A percentile compares a stretch with the other conserved stretches of the same genome.
phyloP scores from a whole-genome alignment of 2,113 vertebrate genomes.

The Gopherus evgoodei region DNA sequence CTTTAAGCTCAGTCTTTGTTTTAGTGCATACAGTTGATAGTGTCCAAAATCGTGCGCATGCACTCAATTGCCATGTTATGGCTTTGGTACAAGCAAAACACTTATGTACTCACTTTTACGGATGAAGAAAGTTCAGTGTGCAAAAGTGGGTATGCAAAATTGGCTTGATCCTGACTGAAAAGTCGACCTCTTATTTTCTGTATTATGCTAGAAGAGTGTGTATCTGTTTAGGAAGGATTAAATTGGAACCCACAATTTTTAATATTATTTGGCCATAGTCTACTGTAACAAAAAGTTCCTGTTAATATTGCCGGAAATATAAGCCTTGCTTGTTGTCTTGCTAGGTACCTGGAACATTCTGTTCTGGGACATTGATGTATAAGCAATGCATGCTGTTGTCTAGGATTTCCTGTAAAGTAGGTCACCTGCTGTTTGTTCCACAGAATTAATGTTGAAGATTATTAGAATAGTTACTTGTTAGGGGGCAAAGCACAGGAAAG shows the following conservation, averaged over 20 bases:
- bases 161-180: not conserved
- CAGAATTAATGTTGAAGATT: constrained; percentile 23
- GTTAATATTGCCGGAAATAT: not conserved
- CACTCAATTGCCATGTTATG: not conserved
- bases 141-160: not conserved
- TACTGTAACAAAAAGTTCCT: not conserved
- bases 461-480: constrained; percentile 8
- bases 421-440: constrained; percentile 75
- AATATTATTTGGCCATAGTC: not conserved
- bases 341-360: constrained; percentile 2
- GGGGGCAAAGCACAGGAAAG: not conserved
- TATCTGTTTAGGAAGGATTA: not conserved
- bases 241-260: not conserved
- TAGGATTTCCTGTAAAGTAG: constrained; percentile 68
- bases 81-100: not conserved
- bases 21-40: not conserved
- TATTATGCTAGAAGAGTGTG: not conserved
- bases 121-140: not conserved
- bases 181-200: not conserved
- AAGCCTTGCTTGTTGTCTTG: not conserved
- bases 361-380: constrained; percentile 16
- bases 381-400: constrained; percentile 41
- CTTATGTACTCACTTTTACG: not conserved
- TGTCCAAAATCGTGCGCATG: not conserved
- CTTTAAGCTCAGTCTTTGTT: not conserved